phyloP scores from a whole-genome alignment of 2,797 vertebrate species.

The Acanthiza pusilla region DNA sequence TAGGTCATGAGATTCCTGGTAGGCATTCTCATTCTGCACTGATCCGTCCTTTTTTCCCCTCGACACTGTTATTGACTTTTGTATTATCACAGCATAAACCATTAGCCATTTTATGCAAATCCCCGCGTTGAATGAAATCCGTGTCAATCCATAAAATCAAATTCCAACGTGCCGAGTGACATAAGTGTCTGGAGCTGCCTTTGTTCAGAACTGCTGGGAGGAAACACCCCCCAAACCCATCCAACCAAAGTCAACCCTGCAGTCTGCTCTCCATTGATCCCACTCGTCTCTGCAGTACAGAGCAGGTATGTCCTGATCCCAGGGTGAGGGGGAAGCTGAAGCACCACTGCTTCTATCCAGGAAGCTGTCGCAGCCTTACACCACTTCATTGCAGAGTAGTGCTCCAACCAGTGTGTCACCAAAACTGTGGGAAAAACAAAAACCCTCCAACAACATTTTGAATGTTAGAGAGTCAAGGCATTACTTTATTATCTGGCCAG shows the following conservation, averaged over 20 bases:
- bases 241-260: background rate
- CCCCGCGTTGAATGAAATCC: background rate
- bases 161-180: background rate
- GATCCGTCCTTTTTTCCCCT: background rate
- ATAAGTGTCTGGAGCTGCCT: background rate
- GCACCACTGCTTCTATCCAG: background rate
- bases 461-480: too few relatives aligned
- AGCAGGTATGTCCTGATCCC: background rate
- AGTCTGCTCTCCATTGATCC: background rate
- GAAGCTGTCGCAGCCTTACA: background rate
- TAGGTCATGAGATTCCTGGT: background rate
- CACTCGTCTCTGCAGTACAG: background rate
- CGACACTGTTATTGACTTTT: background rate
- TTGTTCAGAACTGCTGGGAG: background rate
- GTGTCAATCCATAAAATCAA: conserved; percentile 1
- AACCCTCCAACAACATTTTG: too few relatives aligned
- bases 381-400: background rate
- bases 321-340: background rate
- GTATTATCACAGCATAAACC: background rate
- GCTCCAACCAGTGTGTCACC: background rate
- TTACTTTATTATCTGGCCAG: too few relatives aligned
- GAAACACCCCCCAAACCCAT: background rate
- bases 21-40: background rate
- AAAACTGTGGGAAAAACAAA: too few relatives aligned
- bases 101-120: conserved; percentile 20